Evolutionary conservation across 2,888 invertebrate genomes (phyloP), one percentile per base, ranked within the genome.

Genomic region (Lycaena phlaeas): DNA sequence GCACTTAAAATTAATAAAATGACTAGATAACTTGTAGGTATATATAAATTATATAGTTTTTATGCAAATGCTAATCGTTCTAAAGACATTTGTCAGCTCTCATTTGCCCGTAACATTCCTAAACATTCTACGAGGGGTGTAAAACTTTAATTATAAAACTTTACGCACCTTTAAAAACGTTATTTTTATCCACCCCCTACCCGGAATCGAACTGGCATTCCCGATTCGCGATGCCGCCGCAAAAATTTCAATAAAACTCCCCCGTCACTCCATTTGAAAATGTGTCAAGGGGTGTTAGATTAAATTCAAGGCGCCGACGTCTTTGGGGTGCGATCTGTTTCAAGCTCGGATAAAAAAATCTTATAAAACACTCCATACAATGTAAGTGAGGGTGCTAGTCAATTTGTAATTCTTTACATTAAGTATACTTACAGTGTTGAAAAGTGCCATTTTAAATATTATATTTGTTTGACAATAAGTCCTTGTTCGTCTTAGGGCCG

Each of bases 221-320:
- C 65, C 49, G 65, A 77, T 78, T 78, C 73, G 77, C 59, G 54
- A 63, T 55, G 62, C 63, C 63, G 64, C 68, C 70, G 59, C 71
- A 74, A 67, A 59, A 59, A 73, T 73, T 76, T 60, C 68, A 77
- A 78, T 77, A 77, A 68, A 69, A 63, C 45, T 47, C 45, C 47
- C 53, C 54, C 51, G 28, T 27, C 38, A 22, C 15, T 34, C 38
- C 42, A 30, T 40, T 45, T 34, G 30, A 38, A 43, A 43, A 43
- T 34, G 41, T 46, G 46, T 42, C 39, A 34, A 41, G 46, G 46
- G 46, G 38, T 17, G 31, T 26, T 25, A 40, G 31, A 40, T 40
- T 40, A 43, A 41, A 40, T 41, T 37, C 37, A 40, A 38, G 40
- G 36, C 43, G 14, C 27, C 39, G 31, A 38, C 38, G 39, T 45